Percentiles rank a stretch among this genome's conserved stretches.
Evolutionary conservation across 2,113 vertebrate species (phyloP).

Genomic region (Hippocampus comes): DNA sequence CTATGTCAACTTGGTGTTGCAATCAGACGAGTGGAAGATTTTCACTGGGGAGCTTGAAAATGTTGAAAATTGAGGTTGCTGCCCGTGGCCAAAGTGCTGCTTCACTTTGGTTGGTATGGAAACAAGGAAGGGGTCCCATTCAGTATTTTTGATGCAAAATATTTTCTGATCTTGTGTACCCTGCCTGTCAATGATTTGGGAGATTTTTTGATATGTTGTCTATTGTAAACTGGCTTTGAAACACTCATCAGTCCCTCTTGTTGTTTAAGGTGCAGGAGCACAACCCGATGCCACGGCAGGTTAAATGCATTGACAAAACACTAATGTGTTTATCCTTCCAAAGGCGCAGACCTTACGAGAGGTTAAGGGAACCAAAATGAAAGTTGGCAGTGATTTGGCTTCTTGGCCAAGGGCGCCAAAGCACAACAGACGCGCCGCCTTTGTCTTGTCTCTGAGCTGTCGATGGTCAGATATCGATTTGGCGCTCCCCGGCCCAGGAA

Average conservation of each 20-base stretch:
- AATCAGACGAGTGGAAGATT: neutral
- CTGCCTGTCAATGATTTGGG: neutral
- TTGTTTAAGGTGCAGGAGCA: neutral
- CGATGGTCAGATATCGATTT: slow-evolving; percentile 55
- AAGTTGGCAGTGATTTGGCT: slow-evolving; percentile 33
- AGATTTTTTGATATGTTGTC: neutral
- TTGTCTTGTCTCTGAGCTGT: slow-evolving; percentile 42
- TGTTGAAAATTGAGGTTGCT: neutral
- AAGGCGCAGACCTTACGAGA: slow-evolving; percentile 5
- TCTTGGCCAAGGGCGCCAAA: slow-evolving; percentile 41
- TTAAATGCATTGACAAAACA: slow-evolving; percentile 14
- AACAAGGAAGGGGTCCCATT: neutral
- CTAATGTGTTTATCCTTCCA: slow-evolving; percentile 23
- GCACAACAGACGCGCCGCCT: slow-evolving; percentile 26
- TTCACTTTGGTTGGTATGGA: neutral
- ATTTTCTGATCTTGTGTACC: neutral
- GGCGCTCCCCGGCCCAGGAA: slow-evolving; percentile 30
- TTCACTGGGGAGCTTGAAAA: neutral
- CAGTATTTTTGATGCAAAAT: neutral
- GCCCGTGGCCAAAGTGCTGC: slow-evolving; percentile 1
- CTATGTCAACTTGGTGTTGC: slow-evolving; percentile 7
- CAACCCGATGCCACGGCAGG: neutral
- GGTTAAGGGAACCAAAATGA: slow-evolving; percentile 32
- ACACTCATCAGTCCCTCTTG: slow-evolving; percentile 9
- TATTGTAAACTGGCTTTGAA: slow-evolving; percentile 5